Percentiles rank a stretch among this genome's conserved stretches.
These are phyloP conservation scores for Natator depressus DNA, from an alignment of 2,113 vertebrate genomes.

Conservation along the genomic window DNA sequence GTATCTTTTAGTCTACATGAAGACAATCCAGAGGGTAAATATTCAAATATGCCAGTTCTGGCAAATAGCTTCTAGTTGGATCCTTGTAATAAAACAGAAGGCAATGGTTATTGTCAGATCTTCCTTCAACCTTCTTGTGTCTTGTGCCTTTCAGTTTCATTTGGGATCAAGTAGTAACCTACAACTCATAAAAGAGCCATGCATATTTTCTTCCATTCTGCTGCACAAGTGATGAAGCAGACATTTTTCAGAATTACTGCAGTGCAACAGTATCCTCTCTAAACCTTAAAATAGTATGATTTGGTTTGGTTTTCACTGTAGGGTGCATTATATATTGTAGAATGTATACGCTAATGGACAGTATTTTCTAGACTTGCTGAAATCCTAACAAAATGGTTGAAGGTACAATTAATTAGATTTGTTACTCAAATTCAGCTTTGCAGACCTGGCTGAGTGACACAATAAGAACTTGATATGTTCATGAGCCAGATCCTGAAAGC, in stretches of 20 bases:
- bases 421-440: constrained; percentile 12
- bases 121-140: constrained; percentile 35
- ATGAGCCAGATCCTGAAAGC: constrained; percentile 14
- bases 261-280: constrained; percentile 38
- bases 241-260: constrained; percentile 54
- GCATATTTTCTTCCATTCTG: constrained; percentile 41
- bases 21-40: constrained; percentile 50
- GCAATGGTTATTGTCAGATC: constrained; percentile 14
- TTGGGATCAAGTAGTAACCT: constrained; percentile 52
- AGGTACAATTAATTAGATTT: constrained; percentile 25
- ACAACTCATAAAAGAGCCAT: constrained; percentile 1
- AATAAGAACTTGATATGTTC: neutral
- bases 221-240: constrained; percentile 39
- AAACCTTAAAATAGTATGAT: constrained; percentile 27
- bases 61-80: constrained; percentile 51
- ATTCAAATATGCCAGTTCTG: constrained; percentile 37
- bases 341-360: constrained; percentile 20
- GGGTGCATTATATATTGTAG: constrained; percentile 23
- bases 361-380: constrained; percentile 43
- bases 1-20: constrained; percentile 51
- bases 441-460: constrained; percentile 30
- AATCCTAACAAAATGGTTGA: constrained; percentile 5
- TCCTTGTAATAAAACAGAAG: constrained; percentile 57
- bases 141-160: constrained; percentile 64
- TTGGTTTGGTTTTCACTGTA: constrained; percentile 44